Percentiles rank a stretch among this genome's conserved stretches.
Conservation (phyloP, 2,888 invertebrate genomes). For the Aphidoletes aphidimyza region DNA sequence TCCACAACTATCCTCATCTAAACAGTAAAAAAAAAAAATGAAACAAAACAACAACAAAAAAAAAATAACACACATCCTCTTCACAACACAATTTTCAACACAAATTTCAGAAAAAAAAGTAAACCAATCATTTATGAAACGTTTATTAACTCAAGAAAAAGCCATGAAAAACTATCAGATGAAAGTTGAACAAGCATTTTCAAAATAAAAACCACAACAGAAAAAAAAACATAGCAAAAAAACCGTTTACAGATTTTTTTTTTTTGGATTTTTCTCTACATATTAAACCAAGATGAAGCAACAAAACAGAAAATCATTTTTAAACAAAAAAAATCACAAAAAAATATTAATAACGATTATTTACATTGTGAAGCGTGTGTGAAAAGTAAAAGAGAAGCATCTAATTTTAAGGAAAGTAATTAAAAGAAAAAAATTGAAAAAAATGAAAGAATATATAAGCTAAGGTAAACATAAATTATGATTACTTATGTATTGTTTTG, state of each 20-base stretch:
- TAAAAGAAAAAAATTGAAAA: slow-evolving; percentile 41
- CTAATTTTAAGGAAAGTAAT: slow-evolving; percentile 50
- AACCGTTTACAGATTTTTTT: slow-evolving; percentile 30
- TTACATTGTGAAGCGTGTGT: slow-evolving; percentile 53
- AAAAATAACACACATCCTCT: slow-evolving; percentile 29
- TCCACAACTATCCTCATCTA: slow-evolving; percentile 62
- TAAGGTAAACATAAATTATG: slow-evolving; percentile 47
- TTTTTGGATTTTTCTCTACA: background rate
- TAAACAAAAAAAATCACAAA: slow-evolving; percentile 37
- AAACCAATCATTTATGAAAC: slow-evolving; percentile 40
- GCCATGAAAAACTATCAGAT: background rate
- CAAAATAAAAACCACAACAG: slow-evolving; percentile 20
- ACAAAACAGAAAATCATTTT: slow-evolving; percentile 26
- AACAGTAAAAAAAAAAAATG: slow-evolving; percentile 53
- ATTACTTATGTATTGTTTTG: slow-evolving; percentile 53
- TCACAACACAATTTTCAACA: slow-evolving; percentile 36
- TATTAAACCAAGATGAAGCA: background rate
- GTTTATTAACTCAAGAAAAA: background rate
- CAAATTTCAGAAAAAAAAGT: slow-evolving; percentile 42
- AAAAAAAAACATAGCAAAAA: slow-evolving; percentile 30
- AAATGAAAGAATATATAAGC: slow-evolving; percentile 45
- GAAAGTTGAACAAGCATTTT: slow-evolving; percentile 20
- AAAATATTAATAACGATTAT: slow-evolving; percentile 48
- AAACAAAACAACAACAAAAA: too few relatives aligned
- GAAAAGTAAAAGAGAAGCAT: slow-evolving; percentile 50